Evolutionary conservation across 1,140 invertebrate species (phyloP), one percentile per base, ranked within the genome.

Genomic region (Drosophila lacertosa): DNA sequence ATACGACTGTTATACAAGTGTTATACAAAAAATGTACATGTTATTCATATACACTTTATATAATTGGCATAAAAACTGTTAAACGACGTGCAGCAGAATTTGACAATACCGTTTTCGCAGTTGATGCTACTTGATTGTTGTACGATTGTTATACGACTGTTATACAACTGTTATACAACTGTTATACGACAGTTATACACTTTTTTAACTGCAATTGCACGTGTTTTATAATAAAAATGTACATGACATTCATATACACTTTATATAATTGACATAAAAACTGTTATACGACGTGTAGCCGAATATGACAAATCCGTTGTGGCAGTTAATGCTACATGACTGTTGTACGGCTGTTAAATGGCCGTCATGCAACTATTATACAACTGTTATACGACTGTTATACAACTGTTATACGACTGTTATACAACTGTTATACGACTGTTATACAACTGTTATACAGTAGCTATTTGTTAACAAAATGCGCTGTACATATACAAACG

Each of bases 1-100:
- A 18, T 13, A 18, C 18, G 45, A 54, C n/a, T 53, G 32, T 53
- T 64, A 40, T 62, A 40, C 39, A n/a, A n/a, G n/a, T 13, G 39
- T 4, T 40, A 1, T 40, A 16, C 35, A n/a, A n/a, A n/a, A n/a
- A n/a, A n/a, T n/a, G n/a, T n/a, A n/a, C n/a, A n/a, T n/a, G n/a
- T n/a, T n/a, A n/a, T n/a, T n/a, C n/a, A n/a, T n/a, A n/a, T n/a
- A n/a, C n/a, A n/a, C n/a, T n/a, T n/a, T n/a, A n/a, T n/a, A n/a
- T n/a, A n/a, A n/a, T n/a, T n/a, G n/a, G n/a, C n/a, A n/a, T n/a
- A n/a, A n/a, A n/a, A n/a, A n/a, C n/a, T n/a, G n/a, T n/a, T n/a
- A n/a, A n/a, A n/a, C n/a, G n/a, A n/a, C n/a, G n/a, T n/a, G n/a
- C n/a, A n/a, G n/a, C n/a, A n/a, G n/a, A n/a, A n/a, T n/a, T n/a